phyloP scores from a whole-genome alignment of 2,113 vertebrate species.

The Stegostoma tigrinum region DNA sequence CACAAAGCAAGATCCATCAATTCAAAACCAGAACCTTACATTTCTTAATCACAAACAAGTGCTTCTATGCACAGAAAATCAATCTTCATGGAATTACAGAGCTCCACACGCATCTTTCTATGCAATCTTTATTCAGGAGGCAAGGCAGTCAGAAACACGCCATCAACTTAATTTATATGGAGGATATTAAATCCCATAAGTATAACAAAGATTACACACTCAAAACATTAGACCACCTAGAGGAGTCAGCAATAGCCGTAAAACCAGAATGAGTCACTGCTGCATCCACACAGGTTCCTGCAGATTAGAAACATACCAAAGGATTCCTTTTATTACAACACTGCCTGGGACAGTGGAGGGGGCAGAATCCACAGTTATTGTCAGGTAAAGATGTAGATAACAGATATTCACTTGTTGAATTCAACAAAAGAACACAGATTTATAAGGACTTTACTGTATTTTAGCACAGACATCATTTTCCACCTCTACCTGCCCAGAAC shows the following conservation, averaged over 20 bases:
- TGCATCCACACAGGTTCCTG: no score
- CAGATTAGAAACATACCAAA: neutral
- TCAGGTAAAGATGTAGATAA: no score
- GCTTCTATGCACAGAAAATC: neutral
- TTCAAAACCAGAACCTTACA: neutral
- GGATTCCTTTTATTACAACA: neutral
- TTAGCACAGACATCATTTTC: no score
- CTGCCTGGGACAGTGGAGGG: no score
- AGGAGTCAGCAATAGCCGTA: neutral
- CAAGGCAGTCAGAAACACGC: neutral
- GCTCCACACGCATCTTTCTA: neutral
- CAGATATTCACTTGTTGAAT: no score
- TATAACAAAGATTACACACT: neutral
- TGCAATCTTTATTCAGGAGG: neutral
- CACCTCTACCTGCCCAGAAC: no score
- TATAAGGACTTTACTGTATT: no score
- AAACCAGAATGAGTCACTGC: neutral
- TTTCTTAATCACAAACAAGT: neutral
- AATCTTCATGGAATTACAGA: neutral
- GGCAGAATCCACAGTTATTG: no score
- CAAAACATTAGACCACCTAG: neutral
- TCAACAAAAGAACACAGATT: no score
- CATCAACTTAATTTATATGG: neutral
- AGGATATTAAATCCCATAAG: neutral
- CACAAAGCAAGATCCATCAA: neutral